These are phyloP conservation scores for Ivindomyrus marchei DNA, from an alignment of 2,113 vertebrate genomes.

Conservation along the genomic window DNA sequence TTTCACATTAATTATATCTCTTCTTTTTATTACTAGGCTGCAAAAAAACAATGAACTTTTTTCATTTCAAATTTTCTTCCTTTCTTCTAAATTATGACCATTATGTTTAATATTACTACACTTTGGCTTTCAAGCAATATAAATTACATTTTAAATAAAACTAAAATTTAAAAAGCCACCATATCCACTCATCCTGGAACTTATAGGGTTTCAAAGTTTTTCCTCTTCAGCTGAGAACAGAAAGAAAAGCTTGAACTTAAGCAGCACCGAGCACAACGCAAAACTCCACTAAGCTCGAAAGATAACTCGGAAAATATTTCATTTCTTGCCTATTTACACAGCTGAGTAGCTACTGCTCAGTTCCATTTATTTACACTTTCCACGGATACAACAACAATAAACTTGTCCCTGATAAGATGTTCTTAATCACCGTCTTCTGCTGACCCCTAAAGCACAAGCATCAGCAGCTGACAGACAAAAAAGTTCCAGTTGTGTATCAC, in stretches of 20 bases:
- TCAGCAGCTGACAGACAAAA: neutral
- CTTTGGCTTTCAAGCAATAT: neutral
- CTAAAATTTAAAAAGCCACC: neutral
- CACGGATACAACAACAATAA: neutral
- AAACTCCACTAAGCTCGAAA: neutral
- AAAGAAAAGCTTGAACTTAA: neutral
- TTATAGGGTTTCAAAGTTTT: neutral
- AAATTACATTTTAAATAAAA: neutral
- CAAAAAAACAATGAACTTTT: neutral
- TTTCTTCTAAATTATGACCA: neutral
- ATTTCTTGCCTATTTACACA: neutral
- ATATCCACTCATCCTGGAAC: neutral
- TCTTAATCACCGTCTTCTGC: neutral
- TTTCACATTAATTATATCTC: neutral
- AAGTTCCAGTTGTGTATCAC: neutral
- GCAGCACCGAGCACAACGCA: neutral
- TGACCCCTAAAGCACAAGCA: neutral
- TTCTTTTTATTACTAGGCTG: neutral
- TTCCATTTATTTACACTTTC: neutral
- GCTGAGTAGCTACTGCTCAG: neutral
- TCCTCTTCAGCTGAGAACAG: neutral
- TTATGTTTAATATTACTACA: neutral
- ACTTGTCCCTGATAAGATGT: neutral
- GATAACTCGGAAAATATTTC: neutral
- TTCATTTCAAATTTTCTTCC: neutral